Conservation (phyloP, 1,140 invertebrate genomes). For the Oscheius sp. region DNA sequence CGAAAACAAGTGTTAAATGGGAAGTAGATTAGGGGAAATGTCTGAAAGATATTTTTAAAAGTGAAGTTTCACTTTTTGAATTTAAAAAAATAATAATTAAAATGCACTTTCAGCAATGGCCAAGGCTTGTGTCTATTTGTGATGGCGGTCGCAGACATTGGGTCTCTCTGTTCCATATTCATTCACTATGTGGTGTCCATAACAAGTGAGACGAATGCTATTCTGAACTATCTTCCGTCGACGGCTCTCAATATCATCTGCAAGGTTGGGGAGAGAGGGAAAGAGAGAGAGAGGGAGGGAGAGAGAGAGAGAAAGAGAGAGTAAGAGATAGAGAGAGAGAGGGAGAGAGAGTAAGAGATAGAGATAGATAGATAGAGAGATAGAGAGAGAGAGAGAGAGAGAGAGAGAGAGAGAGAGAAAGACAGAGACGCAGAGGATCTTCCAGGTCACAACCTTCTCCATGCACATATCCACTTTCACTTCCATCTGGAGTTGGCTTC, state of each 20-base stretch:
- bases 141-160: conserved; percentile 43
- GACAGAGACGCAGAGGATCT: too few species aligned
- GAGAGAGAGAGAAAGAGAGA: background rate
- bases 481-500: conserved; percentile 39
- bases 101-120: conserved; percentile 42
- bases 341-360: background rate
- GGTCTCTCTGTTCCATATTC: conserved; percentile 35
- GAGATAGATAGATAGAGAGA: background rate
- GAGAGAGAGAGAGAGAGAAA: background rate
- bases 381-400: background rate
- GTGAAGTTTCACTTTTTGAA: too few species aligned
- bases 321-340: background rate
- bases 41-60: too few species aligned
- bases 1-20: too few species aligned
- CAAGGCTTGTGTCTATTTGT: conserved; percentile 39
- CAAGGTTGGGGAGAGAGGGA: background rate
- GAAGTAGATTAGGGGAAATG: too few species aligned
- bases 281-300: background rate
- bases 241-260: background rate
- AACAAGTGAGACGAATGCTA: background rate
- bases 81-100: too few species aligned
- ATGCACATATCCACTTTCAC: conserved; percentile 40
- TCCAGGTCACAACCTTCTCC: conserved; percentile 22
- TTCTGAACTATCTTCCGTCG: background rate
- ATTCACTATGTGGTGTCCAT: conserved; percentile 1